A percentile compares a stretch with the other conserved stretches of the same genome.
Evolutionary conservation across 2,888 invertebrate species (phyloP).

Genomic region (Cerastis leucographa): DNA sequence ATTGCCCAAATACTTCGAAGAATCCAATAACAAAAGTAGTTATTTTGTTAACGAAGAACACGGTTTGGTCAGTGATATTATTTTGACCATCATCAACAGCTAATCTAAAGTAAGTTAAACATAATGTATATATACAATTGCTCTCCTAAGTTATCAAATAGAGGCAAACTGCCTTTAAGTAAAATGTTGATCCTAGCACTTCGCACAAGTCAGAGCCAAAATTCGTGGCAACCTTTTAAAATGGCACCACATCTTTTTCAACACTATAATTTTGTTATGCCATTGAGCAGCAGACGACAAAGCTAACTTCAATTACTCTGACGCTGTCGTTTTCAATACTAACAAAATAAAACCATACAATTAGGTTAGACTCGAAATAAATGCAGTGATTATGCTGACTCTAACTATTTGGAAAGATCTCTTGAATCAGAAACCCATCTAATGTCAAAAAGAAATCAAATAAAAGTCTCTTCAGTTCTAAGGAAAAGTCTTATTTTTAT

Average conservation of each 20-base stretch:
- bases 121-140: background rate
- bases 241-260: background rate
- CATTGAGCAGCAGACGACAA: background rate
- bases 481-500: background rate
- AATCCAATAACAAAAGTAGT: background rate
- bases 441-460: background rate
- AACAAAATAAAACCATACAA: background rate
- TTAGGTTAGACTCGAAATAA: background rate
- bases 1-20: background rate
- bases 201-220: background rate
- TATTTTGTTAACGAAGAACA: background rate
- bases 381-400: background rate
- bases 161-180: background rate
- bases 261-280: background rate
- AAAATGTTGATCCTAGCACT: background rate
- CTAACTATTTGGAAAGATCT: background rate
- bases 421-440: background rate
- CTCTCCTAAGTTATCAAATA: background rate
- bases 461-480: background rate
- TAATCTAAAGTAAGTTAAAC: background rate
- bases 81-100: background rate
- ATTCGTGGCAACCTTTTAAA: background rate
- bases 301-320: no score
- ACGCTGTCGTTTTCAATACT: background rate
- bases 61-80: background rate